Percentiles rank a stretch among this genome's conserved stretches.
These are phyloP conservation scores for Ormia ochracea DNA, from an alignment of 2,888 invertebrate genomes.

Conservation along the genomic window DNA sequence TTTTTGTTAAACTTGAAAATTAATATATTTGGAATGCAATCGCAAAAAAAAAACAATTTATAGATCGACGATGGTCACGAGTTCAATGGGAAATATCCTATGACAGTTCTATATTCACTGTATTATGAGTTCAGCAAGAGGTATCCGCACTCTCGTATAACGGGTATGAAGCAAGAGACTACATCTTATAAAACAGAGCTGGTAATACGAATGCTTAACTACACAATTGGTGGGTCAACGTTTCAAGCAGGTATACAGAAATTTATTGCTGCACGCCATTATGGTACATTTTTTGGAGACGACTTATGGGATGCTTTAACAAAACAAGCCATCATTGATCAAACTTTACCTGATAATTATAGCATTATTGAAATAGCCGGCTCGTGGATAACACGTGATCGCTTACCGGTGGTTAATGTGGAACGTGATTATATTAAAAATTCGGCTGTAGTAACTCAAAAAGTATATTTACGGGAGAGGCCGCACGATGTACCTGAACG, in stretches of 20 bases:
- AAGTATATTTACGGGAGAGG: slow-evolving; percentile 84
- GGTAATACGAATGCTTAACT: slow-evolving; percentile 92
- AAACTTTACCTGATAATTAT: slow-evolving; percentile 78
- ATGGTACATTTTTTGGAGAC: slow-evolving; percentile 85
- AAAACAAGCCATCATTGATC: slow-evolving; percentile 81
- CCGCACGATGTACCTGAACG: slow-evolving; percentile 85
- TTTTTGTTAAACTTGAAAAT: neutral
- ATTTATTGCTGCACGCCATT: slow-evolving; percentile 83
- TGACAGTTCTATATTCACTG: slow-evolving; percentile 86
- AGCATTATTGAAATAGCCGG: slow-evolving; percentile 85
- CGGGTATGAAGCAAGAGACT: slow-evolving; percentile 84
- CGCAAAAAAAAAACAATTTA: neutral
- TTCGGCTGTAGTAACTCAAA: slow-evolving; percentile 80
- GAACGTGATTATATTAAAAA: slow-evolving; percentile 82
- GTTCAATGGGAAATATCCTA: slow-evolving; percentile 88
- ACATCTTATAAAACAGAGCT: slow-evolving; percentile 86
- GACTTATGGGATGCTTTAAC: slow-evolving; percentile 88
- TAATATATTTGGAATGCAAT: neutral
- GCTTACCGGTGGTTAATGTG: slow-evolving; percentile 86
- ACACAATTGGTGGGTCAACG: slow-evolving; percentile 86
- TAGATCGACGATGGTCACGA: slow-evolving; percentile 84
- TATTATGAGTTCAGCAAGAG: slow-evolving; percentile 89
- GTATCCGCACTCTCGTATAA: slow-evolving; percentile 86
- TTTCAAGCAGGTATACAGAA: slow-evolving; percentile 85
- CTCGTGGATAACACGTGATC: slow-evolving; percentile 89